These are phyloP conservation scores for Abramis brama DNA, from an alignment of 2,113 vertebrate species.

Conservation along the genomic window DNA sequence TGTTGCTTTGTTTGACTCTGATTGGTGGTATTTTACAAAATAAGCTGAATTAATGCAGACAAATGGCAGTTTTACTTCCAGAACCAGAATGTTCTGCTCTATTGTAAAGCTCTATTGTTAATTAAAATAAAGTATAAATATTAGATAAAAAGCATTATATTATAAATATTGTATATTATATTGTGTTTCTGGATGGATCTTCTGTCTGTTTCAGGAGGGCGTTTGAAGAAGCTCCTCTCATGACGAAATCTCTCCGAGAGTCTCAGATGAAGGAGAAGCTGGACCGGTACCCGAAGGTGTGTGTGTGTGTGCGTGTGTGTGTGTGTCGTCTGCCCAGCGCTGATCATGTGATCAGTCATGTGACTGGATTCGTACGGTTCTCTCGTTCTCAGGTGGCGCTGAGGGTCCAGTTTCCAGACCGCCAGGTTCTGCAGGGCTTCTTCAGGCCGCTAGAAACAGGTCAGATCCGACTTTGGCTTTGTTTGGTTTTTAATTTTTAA, in stretches of 20 bases:
- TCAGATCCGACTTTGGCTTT: conserved; percentile 58
- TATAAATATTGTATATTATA: too few species aligned
- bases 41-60: too few species aligned
- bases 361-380: background rate
- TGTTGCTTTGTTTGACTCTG: too few species aligned
- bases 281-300: conserved; percentile 89
- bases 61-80: too few species aligned
- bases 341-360: conserved; percentile 17
- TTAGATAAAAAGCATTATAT: too few species aligned
- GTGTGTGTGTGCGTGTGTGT: background rate
- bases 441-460: conserved; percentile 90
- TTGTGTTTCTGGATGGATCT: background rate
- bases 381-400: conserved; percentile 82
- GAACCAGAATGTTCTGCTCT: too few species aligned
- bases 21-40: too few species aligned
- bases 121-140: too few species aligned
- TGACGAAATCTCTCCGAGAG: conserved; percentile 85
- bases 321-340: background rate
- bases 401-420: conserved; percentile 92
- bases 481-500: too few species aligned
- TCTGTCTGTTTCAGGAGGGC: conserved; percentile 73
- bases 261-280: conserved; percentile 87
- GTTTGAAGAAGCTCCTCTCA: conserved; percentile 89
- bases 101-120: too few species aligned
- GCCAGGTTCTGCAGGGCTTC: conserved; percentile 89